Conservation (phyloP, 2,797 vertebrate genomes). For the Kryptopterus vitreolus region DNA sequence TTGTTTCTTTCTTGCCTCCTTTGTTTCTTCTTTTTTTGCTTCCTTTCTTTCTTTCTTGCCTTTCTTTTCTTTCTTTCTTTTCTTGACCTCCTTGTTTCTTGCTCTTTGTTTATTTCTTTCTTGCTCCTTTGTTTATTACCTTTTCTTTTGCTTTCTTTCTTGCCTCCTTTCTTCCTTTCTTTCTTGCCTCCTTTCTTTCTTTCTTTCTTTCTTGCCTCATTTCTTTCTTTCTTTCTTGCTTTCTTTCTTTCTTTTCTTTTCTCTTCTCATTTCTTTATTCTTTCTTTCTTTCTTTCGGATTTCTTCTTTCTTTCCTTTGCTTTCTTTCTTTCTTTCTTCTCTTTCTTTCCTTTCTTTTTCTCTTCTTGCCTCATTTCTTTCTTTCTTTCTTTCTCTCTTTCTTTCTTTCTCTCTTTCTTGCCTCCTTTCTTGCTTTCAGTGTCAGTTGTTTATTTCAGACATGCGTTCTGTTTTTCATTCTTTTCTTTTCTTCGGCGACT, state of each 20-base stretch:
- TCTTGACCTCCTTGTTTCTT: neutral
- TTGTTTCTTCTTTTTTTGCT: no score
- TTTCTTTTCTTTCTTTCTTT: no score
- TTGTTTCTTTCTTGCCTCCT: no score
- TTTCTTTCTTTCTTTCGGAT: neutral
- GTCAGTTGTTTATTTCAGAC: neutral
- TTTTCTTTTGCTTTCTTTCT: neutral
- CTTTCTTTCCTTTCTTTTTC: no score
- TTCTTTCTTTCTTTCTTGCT: neutral
- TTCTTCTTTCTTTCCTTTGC: neutral
- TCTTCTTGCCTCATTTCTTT: neutral
- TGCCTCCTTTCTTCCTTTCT: neutral
- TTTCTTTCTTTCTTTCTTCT: neutral
- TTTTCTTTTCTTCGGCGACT: neutral
- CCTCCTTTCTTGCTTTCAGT: neutral
- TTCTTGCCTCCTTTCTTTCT: neutral
- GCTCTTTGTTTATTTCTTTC: neutral
- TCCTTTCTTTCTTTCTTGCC: no score
- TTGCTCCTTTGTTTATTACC: neutral
- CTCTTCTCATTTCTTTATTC: neutral
- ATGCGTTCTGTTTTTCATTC: neutral
- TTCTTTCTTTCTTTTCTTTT: neutral
- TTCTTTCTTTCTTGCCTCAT: neutral
- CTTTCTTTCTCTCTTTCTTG: neutral
- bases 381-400: neutral